phyloP scores from a whole-genome alignment of 2,797 vertebrate genomes.

The Menidia menidia region DNA sequence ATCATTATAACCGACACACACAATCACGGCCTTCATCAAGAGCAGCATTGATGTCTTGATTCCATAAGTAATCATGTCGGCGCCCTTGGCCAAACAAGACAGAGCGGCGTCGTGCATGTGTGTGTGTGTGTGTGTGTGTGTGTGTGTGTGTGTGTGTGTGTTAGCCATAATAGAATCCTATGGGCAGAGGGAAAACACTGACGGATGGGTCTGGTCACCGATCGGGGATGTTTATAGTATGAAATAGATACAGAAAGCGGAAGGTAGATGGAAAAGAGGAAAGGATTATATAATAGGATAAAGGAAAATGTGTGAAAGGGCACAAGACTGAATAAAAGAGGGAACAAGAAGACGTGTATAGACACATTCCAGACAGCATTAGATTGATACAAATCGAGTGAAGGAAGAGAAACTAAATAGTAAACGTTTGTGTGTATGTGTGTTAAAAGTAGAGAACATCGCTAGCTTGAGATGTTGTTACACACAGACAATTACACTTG shows the following conservation, averaged over 20 bases:
- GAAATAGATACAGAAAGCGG: conserved; percentile 36
- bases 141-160: conserved; percentile 11
- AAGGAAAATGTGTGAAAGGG: conserved; percentile 21
- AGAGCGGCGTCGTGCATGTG: conserved; percentile 42
- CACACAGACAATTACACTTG: not conserved
- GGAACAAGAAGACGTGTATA: not conserved
- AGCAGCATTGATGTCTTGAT: conserved; percentile 45
- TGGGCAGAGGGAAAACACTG: conserved; percentile 58
- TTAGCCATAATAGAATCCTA: conserved; percentile 67
- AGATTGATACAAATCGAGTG: no score
- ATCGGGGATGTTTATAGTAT: conserved; percentile 55
- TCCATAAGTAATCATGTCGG: conserved; percentile 64
- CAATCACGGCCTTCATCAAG: conserved; percentile 34
- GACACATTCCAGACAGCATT: not conserved
- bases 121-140: conserved; percentile 10
- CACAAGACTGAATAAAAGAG: not conserved
- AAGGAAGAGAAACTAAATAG: not conserved
- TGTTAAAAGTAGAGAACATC: not conserved
- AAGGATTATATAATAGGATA: conserved; percentile 23
- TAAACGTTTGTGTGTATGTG: not conserved
- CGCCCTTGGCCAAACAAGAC: conserved; percentile 56
- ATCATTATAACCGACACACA: conserved; percentile 5
- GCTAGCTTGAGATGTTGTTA: not conserved
- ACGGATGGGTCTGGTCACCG: conserved; percentile 72
- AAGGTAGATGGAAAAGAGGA: conserved; percentile 19